Evolutionary conservation across 2,888 invertebrate genomes (phyloP).

Genomic region (Ochropacha duplaris): DNA sequence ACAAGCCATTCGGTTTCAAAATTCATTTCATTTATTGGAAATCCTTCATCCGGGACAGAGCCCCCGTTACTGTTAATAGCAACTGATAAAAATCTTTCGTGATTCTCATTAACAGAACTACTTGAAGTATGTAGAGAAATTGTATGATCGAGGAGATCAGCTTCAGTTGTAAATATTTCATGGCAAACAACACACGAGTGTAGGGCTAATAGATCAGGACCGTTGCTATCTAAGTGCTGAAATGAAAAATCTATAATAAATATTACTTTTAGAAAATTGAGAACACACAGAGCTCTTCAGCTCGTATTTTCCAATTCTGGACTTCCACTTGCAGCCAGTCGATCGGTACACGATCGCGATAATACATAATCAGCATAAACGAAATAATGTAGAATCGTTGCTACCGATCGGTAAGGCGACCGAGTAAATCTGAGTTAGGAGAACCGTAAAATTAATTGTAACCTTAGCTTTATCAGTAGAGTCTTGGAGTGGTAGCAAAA

Average conservation of each 20-base stretch:
- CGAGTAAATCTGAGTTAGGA: no score
- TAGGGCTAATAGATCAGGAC: slow-evolving; percentile 64
- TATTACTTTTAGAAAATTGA: no score
- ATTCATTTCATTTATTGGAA: slow-evolving; percentile 33
- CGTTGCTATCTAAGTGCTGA: slow-evolving; percentile 46
- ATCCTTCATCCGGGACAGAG: not conserved
- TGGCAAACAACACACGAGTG: slow-evolving; percentile 74
- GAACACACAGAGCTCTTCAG: no score
- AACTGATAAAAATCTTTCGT: not conserved
- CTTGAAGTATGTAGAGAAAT: slow-evolving; percentile 66
- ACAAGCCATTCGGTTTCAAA: slow-evolving; percentile 73
- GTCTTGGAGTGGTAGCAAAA: slow-evolving; percentile 62
- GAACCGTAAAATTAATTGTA: not conserved
- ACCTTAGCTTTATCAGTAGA: slow-evolving; percentile 48
- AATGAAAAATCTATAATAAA: slow-evolving; percentile 18
- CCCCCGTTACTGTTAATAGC: not conserved
- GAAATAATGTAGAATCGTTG: no score
- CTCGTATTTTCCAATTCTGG: no score
- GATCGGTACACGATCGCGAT: no score
- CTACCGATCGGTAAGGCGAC: no score
- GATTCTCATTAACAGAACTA: slow-evolving; percentile 27
- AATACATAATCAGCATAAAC: no score
- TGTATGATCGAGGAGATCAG: slow-evolving; percentile 71
- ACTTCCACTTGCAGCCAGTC: no score
- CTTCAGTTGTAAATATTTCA: slow-evolving; percentile 72